Percentiles rank a stretch among this genome's conserved stretches.
Conservation (phyloP, 2,888 invertebrate genomes). For the Cheilosia impressa region DNA sequence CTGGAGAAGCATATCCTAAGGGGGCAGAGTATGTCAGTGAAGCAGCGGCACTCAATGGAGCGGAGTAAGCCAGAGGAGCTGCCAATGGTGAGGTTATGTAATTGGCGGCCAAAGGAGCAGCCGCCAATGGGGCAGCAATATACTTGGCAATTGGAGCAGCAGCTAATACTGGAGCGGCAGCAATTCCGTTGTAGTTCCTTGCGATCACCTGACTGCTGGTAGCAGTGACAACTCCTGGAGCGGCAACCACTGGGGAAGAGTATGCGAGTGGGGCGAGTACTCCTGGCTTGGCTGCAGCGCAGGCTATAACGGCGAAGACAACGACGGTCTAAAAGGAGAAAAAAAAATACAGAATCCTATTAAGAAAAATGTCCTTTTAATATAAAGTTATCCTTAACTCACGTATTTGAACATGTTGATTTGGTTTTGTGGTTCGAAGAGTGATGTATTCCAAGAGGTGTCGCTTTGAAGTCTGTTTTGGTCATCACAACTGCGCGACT, state of each 20-base stretch:
- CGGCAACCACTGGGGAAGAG: slow-evolving; percentile 61
- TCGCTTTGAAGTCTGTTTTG: slow-evolving; percentile 2
- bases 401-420: slow-evolving; percentile 57
- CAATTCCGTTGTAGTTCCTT: slow-evolving; percentile 80
- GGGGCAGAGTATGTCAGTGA: neutral
- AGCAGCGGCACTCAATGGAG: slow-evolving; percentile 45
- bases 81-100: slow-evolving; percentile 23
- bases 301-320: slow-evolving; percentile 60
- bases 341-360: neutral
- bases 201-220: slow-evolving; percentile 76
- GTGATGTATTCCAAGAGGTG: slow-evolving; percentile 15
- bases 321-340: slow-evolving; percentile 53
- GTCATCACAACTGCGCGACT: neutral
- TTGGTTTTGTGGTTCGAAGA: neutral
- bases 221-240: slow-evolving; percentile 35
- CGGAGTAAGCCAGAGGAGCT: slow-evolving; percentile 25
- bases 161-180: slow-evolving; percentile 81
- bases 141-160: slow-evolving; percentile 21
- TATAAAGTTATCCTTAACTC: slow-evolving; percentile 6
- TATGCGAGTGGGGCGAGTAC: slow-evolving; percentile 76
- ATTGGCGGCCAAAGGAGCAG: slow-evolving; percentile 12
- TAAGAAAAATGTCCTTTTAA: neutral
- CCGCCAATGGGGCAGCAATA: neutral
- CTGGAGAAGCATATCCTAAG: slow-evolving; percentile 41
- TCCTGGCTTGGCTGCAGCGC: slow-evolving; percentile 69